These are phyloP conservation scores for Miltochrista miniata DNA, from an alignment of 2,888 invertebrate species.

Conservation along the genomic window DNA sequence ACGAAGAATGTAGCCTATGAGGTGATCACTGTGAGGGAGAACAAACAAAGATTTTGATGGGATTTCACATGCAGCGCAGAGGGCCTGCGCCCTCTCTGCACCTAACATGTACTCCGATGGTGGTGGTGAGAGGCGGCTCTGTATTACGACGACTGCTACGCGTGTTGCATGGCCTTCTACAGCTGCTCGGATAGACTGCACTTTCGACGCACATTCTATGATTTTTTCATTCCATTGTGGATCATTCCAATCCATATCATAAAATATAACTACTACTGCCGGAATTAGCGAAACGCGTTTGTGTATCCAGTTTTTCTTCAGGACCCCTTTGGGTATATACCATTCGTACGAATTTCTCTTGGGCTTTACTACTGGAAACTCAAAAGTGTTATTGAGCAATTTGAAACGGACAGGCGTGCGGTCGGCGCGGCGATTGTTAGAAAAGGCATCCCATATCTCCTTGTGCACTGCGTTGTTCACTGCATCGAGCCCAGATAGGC, in stretches of 20 bases:
- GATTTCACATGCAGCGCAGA: constrained; percentile 96
- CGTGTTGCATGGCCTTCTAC: constrained; percentile 89
- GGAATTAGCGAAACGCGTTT: constrained; percentile 96
- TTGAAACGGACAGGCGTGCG: constrained; percentile 93
- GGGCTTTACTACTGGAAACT: constrained; percentile 94
- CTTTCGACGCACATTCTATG: constrained; percentile 95
- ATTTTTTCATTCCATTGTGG: constrained; percentile 97
- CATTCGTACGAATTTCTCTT: constrained; percentile 96
- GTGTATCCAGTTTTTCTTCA: constrained; percentile 97
- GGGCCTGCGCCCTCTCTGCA: constrained; percentile 94
- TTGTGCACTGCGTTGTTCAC: constrained; percentile 94
- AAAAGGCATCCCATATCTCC: constrained; percentile 96
- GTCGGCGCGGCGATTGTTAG: constrained; percentile 91
- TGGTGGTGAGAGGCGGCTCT: constrained; percentile 90
- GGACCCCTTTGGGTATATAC: constrained; percentile 97
- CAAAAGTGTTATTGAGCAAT: constrained; percentile 90
- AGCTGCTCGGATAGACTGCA: constrained; percentile 91
- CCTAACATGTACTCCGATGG: constrained; percentile 93
- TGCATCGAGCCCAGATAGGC: constrained; percentile 94
- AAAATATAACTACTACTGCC: constrained; percentile 96
- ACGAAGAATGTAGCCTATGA: constrained; percentile 89
- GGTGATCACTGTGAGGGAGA: constrained; percentile 94
- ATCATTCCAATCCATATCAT: constrained; percentile 99
- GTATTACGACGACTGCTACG: constrained; percentile 95
- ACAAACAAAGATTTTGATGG: constrained; percentile 96